phyloP scores from a whole-genome alignment of 2,797 vertebrate genomes.

The Myotis planiceps region DNA sequence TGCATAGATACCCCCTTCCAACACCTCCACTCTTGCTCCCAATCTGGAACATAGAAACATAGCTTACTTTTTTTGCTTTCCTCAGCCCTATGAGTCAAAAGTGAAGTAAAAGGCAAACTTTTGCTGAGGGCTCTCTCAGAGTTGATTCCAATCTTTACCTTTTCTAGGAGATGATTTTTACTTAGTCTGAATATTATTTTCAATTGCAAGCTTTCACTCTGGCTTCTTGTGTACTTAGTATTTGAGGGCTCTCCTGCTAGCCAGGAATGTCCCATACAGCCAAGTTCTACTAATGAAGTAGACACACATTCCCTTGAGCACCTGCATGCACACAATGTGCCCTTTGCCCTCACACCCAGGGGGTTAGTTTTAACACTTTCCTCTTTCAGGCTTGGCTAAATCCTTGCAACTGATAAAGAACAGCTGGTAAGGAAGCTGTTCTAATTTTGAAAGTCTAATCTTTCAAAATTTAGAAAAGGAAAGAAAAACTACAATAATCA shows the following conservation, averaged over 20 bases:
- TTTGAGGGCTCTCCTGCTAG: not conserved
- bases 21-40: too few relatives aligned
- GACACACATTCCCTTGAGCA: not conserved
- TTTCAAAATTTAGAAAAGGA: conserved; percentile 38
- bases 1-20: not conserved
- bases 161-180: not conserved
- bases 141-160: not conserved
- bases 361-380: not conserved
- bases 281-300: not conserved
- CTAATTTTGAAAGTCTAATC: conserved; percentile 63
- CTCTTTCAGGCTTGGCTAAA: conserved; percentile 19
- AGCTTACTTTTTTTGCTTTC: not conserved
- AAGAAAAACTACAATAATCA: not conserved
- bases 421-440: conserved; percentile 46
- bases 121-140: not conserved
- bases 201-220: not conserved
- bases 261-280: not conserved
- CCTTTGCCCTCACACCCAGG: not conserved
- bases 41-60: not conserved
- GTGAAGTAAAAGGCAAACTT: not conserved
- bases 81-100: not conserved
- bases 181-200: not conserved
- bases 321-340: not conserved
- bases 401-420: conserved; percentile 44
- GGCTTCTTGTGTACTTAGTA: not conserved